phyloP scores from a whole-genome alignment of 2,113 vertebrate genomes.

The Zosterops lateralis region DNA sequence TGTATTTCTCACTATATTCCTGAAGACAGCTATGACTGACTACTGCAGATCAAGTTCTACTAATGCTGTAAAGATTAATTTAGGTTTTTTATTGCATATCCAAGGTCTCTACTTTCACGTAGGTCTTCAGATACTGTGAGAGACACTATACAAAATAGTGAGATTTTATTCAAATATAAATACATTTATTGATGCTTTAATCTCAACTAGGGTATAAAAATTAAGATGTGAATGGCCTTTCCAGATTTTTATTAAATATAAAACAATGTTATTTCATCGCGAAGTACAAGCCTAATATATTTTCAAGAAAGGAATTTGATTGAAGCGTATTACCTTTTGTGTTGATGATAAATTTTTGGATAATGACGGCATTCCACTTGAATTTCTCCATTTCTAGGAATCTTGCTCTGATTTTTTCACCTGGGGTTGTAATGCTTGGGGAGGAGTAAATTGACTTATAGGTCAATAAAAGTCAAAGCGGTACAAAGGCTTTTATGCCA shows the following conservation, averaged over 20 bases:
- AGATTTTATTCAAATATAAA: not conserved
- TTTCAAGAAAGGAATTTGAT: not conserved
- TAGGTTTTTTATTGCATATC: not conserved
- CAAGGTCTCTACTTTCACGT: not conserved
- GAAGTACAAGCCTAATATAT: not conserved
- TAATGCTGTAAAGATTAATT: not conserved
- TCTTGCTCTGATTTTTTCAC: slow-evolving; percentile 22
- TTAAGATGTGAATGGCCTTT: not conserved
- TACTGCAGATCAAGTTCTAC: not conserved
- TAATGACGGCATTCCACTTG: not conserved
- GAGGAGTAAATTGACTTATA: slow-evolving; percentile 47
- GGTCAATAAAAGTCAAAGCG: slow-evolving; percentile 40
- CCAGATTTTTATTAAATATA: not conserved
- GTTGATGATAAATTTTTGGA: not conserved
- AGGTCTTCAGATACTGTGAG: not conserved
- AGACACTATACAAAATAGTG: not conserved
- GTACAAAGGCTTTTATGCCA: slow-evolving; percentile 36
- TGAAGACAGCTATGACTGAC: not conserved
- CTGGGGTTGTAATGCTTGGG: slow-evolving; percentile 24
- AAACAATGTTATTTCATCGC: not conserved
- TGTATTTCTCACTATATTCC: not conserved
- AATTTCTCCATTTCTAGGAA: slow-evolving; percentile 18
- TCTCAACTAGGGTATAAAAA: not conserved
- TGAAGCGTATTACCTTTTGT: not conserved
- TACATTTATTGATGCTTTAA: not conserved